Percentiles rank a stretch among this genome's conserved stretches.
phyloP scores from a whole-genome alignment of 2,113 vertebrate species.

The Geococcyx californianus region DNA sequence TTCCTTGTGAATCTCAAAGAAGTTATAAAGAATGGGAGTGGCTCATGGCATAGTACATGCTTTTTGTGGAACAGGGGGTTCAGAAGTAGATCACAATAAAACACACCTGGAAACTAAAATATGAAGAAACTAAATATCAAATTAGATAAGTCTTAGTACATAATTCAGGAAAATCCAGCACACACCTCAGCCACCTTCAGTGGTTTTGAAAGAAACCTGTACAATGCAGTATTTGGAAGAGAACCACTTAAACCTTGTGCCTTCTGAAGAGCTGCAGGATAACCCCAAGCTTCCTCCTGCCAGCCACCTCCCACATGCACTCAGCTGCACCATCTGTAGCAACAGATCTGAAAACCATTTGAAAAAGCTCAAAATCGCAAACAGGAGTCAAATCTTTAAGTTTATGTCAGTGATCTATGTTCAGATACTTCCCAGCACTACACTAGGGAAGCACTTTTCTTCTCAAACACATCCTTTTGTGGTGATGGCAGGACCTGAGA shows the following conservation, averaged over 20 bases:
- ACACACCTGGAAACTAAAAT: neutral
- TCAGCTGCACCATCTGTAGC: neutral
- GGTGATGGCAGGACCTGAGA: neutral
- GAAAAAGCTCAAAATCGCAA: neutral
- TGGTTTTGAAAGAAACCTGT: neutral
- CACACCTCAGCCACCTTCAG: neutral
- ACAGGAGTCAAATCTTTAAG: neutral
- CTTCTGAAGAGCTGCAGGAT: neutral
- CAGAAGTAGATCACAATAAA: neutral
- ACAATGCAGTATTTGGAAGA: neutral
- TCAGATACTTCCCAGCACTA: neutral
- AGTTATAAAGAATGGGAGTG: neutral
- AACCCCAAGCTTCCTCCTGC: neutral
- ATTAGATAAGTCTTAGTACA: neutral
- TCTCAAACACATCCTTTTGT: neutral
- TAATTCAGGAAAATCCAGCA: neutral
- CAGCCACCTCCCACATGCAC: neutral
- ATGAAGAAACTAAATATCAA: neutral
- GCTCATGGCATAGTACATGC: neutral
- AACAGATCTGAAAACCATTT: neutral
- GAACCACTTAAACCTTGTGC: neutral
- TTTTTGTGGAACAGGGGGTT: neutral
- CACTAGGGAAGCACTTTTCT: neutral
- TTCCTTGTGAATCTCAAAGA: neutral
- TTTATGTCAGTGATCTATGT: neutral